Conservation (phyloP, 2,888 invertebrate genomes). For the Watsonalla cultraria region DNA sequence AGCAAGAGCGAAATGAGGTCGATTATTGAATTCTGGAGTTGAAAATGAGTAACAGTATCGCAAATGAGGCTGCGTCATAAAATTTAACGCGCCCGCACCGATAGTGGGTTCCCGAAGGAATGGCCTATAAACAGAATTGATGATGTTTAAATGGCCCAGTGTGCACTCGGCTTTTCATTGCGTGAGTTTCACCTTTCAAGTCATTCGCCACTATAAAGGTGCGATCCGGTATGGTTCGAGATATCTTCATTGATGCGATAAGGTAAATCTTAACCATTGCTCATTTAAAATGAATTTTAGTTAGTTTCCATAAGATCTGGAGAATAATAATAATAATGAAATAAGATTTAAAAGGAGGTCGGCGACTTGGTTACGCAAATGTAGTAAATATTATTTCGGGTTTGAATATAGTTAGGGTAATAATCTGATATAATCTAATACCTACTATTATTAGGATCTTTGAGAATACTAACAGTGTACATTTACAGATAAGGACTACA, state of each 20-base stretch:
- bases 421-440: no score
- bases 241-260: neutral
- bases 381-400: no score
- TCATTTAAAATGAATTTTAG: no score
- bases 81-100: constrained; percentile 65
- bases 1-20: constrained; percentile 22
- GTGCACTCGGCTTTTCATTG: constrained; percentile 38
- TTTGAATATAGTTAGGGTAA: no score
- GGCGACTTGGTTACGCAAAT: no score
- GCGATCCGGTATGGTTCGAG: constrained; percentile 7
- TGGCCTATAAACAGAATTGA: constrained; percentile 72
- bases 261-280: neutral
- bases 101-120: constrained; percentile 68
- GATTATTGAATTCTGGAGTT: constrained; percentile 30
- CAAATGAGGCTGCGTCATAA: constrained; percentile 69
- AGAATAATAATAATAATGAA: no score
- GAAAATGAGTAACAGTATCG: constrained; percentile 56
- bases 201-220: constrained; percentile 18
- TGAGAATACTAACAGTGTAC: no score
- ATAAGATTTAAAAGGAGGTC: no score
- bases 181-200: constrained; percentile 29
- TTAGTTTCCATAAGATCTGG: no score
- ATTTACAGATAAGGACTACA: no score
- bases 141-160: constrained; percentile 40
- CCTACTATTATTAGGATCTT: no score